Conservation (phyloP, 2,113 vertebrate genomes). For the Chlamydotis undulata region DNA sequence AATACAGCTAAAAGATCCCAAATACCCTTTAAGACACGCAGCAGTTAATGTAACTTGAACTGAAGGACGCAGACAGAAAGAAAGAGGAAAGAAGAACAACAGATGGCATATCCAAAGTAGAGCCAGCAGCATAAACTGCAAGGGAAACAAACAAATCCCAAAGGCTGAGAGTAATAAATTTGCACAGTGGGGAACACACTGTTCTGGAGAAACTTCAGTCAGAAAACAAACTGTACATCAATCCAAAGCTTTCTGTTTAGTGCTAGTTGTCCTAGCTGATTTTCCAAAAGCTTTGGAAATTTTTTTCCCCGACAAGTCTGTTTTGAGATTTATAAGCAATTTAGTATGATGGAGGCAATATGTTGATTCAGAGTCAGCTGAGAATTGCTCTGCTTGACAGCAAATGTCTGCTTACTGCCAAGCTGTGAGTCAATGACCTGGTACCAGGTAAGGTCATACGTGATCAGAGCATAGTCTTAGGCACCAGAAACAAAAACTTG, state of each 20-base stretch:
- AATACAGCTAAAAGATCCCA: background rate
- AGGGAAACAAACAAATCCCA: conserved; percentile 68
- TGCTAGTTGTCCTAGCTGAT: conserved; percentile 12
- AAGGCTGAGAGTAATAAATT: conserved; percentile 57
- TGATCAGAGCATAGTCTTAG: background rate
- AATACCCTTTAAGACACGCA: conserved; percentile 3
- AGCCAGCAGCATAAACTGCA: conserved; percentile 44
- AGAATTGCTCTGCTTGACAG: background rate
- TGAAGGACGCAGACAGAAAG: background rate
- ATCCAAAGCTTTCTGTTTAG: conserved; percentile 27
- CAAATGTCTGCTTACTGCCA: background rate
- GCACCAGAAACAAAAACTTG: background rate
- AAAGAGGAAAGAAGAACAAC: conserved; percentile 43
- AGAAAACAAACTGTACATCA: conserved; percentile 58
- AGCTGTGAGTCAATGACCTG: background rate
- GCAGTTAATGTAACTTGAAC: conserved; percentile 34
- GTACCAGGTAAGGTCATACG: background rate
- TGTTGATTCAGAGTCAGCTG: background rate
- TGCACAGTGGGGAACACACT: conserved; percentile 55
- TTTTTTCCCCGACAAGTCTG: background rate
- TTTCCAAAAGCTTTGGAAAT: background rate
- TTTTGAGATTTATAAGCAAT: conserved; percentile 1
- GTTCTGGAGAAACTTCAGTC: conserved; percentile 60
- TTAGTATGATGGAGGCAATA: background rate
- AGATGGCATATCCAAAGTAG: conserved; percentile 55